These are phyloP conservation scores for Heterochromis multidens DNA, from an alignment of 2,113 vertebrate genomes.

Conservation along the genomic window DNA sequence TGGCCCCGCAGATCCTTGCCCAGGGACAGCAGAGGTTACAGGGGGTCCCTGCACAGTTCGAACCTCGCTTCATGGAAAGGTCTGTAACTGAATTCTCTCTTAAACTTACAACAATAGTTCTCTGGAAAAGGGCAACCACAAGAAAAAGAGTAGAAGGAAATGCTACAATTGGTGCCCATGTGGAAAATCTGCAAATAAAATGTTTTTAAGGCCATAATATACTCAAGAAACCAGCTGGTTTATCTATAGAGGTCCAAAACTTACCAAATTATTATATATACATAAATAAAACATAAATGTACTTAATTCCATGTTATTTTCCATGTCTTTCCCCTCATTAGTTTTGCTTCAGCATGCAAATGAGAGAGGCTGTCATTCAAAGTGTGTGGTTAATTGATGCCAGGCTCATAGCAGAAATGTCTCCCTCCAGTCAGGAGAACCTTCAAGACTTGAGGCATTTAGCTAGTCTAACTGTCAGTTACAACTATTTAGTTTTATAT, in stretches of 20 bases:
- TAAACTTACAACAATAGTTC: neutral
- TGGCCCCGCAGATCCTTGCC: conserved; percentile 83
- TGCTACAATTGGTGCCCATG: neutral
- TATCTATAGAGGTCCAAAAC: neutral
- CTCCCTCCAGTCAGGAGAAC: too few relatives aligned
- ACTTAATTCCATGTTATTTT: neutral
- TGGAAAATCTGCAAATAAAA: neutral
- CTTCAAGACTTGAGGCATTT: neutral
- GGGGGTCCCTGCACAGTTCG: conserved; percentile 81
- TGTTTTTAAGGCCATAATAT: neutral
- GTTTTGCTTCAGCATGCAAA: neutral
- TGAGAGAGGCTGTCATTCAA: neutral
- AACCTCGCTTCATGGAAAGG: conserved; percentile 86
- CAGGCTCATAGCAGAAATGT: too few relatives aligned
- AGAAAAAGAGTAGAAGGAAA: neutral
- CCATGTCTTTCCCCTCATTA: neutral
- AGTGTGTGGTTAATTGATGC: too few relatives aligned
- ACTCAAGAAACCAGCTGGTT: neutral
- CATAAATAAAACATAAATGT: neutral
- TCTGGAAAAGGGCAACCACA: neutral
- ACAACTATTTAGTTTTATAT: neutral
- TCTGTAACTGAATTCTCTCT: conserved; percentile 45
- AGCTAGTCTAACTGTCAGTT: neutral
- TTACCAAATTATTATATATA: neutral
- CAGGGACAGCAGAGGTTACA: conserved; percentile 84